Evolutionary conservation across 2,113 vertebrate genomes (phyloP).

Genomic region (Riparia riparia): DNA sequence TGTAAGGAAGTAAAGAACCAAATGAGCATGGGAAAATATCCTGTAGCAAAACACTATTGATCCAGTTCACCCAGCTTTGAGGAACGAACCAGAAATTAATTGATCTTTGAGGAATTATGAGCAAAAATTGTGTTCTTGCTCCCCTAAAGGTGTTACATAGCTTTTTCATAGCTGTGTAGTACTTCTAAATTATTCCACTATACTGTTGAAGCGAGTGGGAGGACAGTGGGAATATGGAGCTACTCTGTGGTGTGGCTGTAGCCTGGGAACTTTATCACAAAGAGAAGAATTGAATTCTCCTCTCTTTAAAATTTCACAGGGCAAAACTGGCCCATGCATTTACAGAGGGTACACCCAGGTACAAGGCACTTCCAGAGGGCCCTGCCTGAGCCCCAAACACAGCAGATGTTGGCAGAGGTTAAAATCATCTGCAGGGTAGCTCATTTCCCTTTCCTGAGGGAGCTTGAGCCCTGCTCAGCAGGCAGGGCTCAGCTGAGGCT

Average conservation of each 20-base stretch:
- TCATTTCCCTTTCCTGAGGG: background rate
- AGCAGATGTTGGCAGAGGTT: background rate
- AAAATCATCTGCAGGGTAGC: background rate
- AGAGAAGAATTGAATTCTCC: background rate
- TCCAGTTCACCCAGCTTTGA: background rate
- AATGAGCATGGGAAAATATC: conserved; percentile 3
- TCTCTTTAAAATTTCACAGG: background rate
- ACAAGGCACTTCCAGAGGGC: background rate
- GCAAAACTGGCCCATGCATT: background rate
- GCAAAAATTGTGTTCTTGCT: background rate
- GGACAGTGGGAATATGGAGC: background rate
- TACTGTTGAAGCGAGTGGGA: background rate
- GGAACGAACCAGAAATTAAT: background rate
- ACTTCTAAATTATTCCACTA: conserved; percentile 16
- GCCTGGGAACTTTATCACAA: background rate
- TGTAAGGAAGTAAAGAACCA: background rate
- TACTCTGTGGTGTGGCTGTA: background rate
- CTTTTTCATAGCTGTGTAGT: background rate
- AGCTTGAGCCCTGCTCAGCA: background rate
- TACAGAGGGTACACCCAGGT: background rate
- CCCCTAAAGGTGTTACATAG: background rate
- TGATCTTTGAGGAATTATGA: background rate
- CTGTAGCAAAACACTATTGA: background rate
- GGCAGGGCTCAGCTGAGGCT: background rate
- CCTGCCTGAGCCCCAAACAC: background rate